phyloP scores from a whole-genome alignment of 2,113 vertebrate genomes.

The Pimephales promelas region DNA sequence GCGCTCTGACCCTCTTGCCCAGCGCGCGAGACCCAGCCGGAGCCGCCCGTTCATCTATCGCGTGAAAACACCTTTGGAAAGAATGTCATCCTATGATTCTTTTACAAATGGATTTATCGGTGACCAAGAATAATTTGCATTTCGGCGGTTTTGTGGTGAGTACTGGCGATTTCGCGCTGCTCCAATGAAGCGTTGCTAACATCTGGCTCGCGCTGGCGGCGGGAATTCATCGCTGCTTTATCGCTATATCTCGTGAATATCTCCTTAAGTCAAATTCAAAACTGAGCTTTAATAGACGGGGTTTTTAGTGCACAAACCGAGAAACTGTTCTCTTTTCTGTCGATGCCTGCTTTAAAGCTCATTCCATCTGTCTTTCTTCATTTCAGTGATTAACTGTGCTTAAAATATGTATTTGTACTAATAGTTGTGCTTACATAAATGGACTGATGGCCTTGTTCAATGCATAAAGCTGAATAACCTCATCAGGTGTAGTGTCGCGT shows the following conservation, averaged over 20 bases:
- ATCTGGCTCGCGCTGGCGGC: constrained; percentile 30
- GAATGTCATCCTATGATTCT: constrained; percentile 21
- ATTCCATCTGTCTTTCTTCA: neutral
- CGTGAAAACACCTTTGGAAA: constrained; percentile 6
- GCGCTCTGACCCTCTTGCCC: constrained; percentile 46
- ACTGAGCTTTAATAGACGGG: neutral
- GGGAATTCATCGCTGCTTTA: constrained; percentile 29
- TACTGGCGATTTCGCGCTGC: neutral
- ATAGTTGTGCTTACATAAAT: neutral
- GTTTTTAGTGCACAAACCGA: neutral
- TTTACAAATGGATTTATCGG: constrained; percentile 8
- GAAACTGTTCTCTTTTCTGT: neutral
- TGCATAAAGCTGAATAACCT: constrained; percentile 5
- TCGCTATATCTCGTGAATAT: constrained; percentile 4
- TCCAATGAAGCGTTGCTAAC: constrained; percentile 25
- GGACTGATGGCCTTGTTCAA: neutral
- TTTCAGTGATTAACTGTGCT: neutral
- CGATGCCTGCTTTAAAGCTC: constrained; percentile 22
- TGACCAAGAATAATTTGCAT: constrained; percentile 8
- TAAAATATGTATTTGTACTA: neutral
- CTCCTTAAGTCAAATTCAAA: neutral
- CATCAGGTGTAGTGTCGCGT: constrained; percentile 16
- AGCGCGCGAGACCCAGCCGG: constrained; percentile 51
- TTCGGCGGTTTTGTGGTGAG: constrained; percentile 45
- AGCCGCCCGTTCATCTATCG: constrained; percentile 30